phyloP scores from a whole-genome alignment of 2,888 invertebrate genomes.

The Plutella xylostella region DNA sequence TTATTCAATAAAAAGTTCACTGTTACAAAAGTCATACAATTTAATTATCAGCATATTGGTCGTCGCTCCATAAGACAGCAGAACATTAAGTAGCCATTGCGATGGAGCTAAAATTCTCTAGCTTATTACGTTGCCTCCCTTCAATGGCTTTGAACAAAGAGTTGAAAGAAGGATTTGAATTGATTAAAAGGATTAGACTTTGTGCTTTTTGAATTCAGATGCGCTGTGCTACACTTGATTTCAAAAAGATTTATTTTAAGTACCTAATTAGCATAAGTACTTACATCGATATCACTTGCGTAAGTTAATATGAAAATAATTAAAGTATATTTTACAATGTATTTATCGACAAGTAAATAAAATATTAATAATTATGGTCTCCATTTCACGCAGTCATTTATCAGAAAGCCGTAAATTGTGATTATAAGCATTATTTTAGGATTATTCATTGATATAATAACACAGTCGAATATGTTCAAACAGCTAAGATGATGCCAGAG shows the following conservation, averaged over 20 bases:
- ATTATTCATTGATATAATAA: constrained; percentile 46
- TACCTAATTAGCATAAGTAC: no score
- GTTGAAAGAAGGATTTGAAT: constrained; percentile 19
- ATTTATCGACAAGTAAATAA: no score
- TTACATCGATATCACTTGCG: no score
- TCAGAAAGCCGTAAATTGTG: constrained; percentile 59
- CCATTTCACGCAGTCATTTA: constrained; percentile 64
- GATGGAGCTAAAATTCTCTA: constrained; percentile 33
- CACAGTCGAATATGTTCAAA: constrained; percentile 17
- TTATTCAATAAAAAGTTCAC: no score
- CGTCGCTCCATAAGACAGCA: no score
- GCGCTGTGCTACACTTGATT: no score
- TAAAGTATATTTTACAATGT: no score
- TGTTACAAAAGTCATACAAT: no score
- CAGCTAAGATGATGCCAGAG: constrained; percentile 44
- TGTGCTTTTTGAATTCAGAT: background rate
- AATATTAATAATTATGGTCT: constrained; percentile 58
- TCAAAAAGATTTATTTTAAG: no score
- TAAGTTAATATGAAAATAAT: no score
- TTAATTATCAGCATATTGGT: no score
- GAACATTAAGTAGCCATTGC: constrained; percentile 35
- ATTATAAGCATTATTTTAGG: constrained; percentile 58
- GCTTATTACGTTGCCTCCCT: constrained; percentile 49
- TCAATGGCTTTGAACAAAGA: constrained; percentile 30
- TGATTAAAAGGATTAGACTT: background rate